Evolutionary conservation across 2,888 invertebrate species (phyloP).

Genomic region (Pelosia muscerda): DNA sequence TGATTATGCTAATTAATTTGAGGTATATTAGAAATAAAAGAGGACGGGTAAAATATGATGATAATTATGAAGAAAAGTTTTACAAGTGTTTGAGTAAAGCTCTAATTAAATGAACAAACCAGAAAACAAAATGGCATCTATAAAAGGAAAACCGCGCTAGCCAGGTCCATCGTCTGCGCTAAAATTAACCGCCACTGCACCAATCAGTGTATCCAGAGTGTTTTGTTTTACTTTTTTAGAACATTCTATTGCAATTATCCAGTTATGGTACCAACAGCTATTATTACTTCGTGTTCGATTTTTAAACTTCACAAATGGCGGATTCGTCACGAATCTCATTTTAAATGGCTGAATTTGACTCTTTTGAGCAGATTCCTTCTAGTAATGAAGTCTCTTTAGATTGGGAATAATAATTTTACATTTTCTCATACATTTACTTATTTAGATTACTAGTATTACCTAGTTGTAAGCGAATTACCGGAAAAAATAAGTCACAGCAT

Average conservation of each 20-base stretch:
- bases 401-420: slow-evolving; percentile 21
- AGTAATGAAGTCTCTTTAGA: slow-evolving; percentile 21
- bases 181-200: slow-evolving; percentile 66
- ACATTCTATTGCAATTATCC: slow-evolving; percentile 50
- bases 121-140: slow-evolving; percentile 41
- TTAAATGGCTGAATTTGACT: background rate
- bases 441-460: no score
- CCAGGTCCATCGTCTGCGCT: slow-evolving; percentile 55
- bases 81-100: background rate
- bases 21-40: background rate
- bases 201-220: slow-evolving; percentile 58
- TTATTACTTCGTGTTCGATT: slow-evolving; percentile 35
- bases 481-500: no score
- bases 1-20: background rate
- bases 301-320: slow-evolving; percentile 28
- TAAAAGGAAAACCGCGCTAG: slow-evolving; percentile 61
- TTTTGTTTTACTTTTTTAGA: slow-evolving; percentile 46
- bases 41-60: background rate
- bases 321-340: slow-evolving; percentile 33
- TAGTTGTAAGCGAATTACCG: no score
- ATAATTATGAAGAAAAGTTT: background rate
- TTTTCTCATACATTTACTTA: background rate
- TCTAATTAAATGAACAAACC: slow-evolving; percentile 34
- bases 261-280: slow-evolving; percentile 30
- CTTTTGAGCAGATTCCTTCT: background rate